phyloP scores from a whole-genome alignment of 2,113 vertebrate genomes.

The Scopus umbretta region DNA sequence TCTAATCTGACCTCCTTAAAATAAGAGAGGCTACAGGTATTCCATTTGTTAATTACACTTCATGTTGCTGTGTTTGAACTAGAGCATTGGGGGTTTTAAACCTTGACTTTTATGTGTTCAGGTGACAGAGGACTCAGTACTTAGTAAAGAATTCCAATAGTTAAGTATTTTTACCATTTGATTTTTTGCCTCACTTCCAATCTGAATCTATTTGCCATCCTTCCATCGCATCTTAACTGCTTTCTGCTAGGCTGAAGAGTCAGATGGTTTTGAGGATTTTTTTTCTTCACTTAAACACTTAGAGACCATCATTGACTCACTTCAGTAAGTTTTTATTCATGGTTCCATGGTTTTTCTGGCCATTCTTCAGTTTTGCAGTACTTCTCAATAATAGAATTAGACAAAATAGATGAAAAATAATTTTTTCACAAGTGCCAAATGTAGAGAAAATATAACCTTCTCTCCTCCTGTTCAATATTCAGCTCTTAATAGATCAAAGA shows the following conservation, averaged over 20 bases:
- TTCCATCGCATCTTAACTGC: not conserved
- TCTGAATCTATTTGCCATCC: not conserved
- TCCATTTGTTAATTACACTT: not conserved
- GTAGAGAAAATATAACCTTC: not conserved
- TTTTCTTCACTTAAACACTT: not conserved
- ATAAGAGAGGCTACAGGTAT: not conserved
- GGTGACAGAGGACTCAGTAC: not conserved
- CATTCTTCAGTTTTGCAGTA: not conserved
- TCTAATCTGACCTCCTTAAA: not conserved
- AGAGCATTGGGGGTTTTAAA: not conserved
- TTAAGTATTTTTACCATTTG: not conserved
- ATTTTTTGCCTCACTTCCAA: not conserved
- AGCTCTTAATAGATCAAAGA: not conserved
- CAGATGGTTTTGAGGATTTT: not conserved
- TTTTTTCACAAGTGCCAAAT: not conserved
- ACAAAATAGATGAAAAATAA: not conserved
- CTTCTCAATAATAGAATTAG: slow-evolving; percentile 5
- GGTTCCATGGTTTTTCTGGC: not conserved
- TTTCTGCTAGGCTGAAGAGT: not conserved
- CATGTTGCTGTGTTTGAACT: not conserved
- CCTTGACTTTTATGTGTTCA: not conserved
- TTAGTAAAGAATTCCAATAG: not conserved
- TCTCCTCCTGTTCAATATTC: not conserved
- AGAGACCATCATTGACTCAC: not conserved
- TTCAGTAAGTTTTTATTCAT: not conserved